phyloP scores from a whole-genome alignment of 2,888 invertebrate genomes.

The Andrena fulva region DNA sequence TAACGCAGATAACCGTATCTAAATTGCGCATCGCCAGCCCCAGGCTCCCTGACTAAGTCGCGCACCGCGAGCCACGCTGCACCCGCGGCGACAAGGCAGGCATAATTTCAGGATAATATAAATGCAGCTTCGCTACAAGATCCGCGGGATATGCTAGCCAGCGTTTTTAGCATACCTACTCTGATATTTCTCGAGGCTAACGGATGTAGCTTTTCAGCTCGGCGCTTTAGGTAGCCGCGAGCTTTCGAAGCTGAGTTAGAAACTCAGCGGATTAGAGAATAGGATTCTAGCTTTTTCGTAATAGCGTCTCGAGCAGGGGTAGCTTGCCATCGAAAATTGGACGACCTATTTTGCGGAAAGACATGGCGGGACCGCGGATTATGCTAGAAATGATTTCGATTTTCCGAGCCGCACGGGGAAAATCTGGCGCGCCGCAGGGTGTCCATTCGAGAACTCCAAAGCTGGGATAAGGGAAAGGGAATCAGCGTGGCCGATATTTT shows the following conservation, averaged over 20 bases:
- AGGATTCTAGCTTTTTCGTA: neutral
- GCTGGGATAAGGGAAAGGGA: neutral
- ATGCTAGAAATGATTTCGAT: neutral
- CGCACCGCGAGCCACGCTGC: neutral
- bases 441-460: neutral
- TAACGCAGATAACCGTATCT: slow-evolving; percentile 2
- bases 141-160: neutral
- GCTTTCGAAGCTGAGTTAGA: neutral
- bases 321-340: neutral
- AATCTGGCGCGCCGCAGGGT: neutral
- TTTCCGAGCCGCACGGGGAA: neutral
- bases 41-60: neutral
- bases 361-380: neutral
- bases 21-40: neutral
- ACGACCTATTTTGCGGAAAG: slow-evolving; percentile 13
- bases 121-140: neutral
- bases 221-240: neutral
- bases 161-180: neutral
- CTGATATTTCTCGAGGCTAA: neutral
- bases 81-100: slow-evolving; percentile 2
- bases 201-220: neutral
- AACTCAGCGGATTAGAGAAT: slow-evolving; percentile 6
- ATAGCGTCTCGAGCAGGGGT: neutral
- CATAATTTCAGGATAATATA: slow-evolving; percentile 29
- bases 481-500: neutral